phyloP scores from a whole-genome alignment of 2,113 vertebrate species.

The Peromyscus californicus region DNA sequence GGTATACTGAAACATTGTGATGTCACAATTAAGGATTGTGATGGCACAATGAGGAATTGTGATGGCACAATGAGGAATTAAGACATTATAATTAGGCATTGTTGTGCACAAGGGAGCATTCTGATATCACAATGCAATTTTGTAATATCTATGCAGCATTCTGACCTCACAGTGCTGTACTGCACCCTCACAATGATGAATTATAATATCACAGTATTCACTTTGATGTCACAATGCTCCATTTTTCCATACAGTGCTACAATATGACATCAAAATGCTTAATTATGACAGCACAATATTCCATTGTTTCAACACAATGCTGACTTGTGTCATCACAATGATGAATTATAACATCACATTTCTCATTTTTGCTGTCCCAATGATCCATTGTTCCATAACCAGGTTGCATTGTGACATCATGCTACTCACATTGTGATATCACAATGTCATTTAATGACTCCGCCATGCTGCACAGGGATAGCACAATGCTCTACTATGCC shows the following conservation, averaged over 20 bases:
- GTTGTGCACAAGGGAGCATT: not conserved
- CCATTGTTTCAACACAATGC: not conserved
- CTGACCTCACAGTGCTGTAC: not conserved
- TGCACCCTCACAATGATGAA: not conserved
- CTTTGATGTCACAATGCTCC: not conserved
- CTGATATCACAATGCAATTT: not conserved
- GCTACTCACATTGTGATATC: not conserved
- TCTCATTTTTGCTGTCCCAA: not conserved
- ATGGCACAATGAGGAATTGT: not conserved
- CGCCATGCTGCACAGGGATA: not conserved
- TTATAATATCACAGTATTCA: not conserved
- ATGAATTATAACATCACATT: not conserved
- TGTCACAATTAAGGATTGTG: not conserved
- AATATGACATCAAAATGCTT: not conserved
- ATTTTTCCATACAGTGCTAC: not conserved
- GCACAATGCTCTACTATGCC: not conserved
- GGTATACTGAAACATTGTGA: not conserved
- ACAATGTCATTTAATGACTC: not conserved
- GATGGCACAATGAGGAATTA: not conserved
- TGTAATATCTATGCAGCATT: not conserved
- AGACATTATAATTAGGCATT: not conserved
- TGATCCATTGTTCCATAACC: not conserved
- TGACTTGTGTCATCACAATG: not conserved
- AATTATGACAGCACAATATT: not conserved
- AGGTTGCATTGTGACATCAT: not conserved